Percentiles rank a stretch among this genome's conserved stretches.
Conservation (phyloP, 2,797 vertebrate species). For the Anas bernieri region DNA sequence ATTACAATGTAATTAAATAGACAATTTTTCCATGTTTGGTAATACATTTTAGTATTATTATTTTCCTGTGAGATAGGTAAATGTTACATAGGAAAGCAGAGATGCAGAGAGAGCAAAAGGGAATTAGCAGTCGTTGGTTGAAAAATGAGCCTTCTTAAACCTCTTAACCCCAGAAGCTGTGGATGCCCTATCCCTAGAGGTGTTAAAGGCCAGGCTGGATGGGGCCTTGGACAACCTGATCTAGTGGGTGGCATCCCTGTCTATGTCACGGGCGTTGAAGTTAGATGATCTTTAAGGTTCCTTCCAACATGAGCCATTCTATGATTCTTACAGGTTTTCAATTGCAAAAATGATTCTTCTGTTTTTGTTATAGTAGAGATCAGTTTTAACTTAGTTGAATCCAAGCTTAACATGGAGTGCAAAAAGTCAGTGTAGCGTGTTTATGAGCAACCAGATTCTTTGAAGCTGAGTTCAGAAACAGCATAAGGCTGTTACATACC, state of each 20-base stretch:
- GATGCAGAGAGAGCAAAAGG: not conserved
- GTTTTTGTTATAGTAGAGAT: conserved; percentile 1
- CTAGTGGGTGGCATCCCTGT: no score
- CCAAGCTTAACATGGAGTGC: not conserved
- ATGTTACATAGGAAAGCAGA: not conserved
- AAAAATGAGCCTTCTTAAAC: conserved; percentile 5
- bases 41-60: not conserved
- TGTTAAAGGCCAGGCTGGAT: no score
- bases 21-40: not conserved
- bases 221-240: no score
- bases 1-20: not conserved
- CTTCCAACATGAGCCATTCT: no score
- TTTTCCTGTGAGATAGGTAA: not conserved
- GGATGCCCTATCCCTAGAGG: no score
- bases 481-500: not conserved
- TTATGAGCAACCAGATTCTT: not conserved
- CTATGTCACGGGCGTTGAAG: no score
- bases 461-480: not conserved
- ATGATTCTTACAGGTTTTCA: not conserved
- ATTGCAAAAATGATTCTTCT: conserved; percentile 10
- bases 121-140: not conserved
- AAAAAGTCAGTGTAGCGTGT: not conserved
- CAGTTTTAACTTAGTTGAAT: conserved; percentile 11
- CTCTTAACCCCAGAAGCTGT: not conserved
- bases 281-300: no score